Evolutionary conservation across 1,140 invertebrate genomes (phyloP).

Genomic region (Samia ricini): DNA sequence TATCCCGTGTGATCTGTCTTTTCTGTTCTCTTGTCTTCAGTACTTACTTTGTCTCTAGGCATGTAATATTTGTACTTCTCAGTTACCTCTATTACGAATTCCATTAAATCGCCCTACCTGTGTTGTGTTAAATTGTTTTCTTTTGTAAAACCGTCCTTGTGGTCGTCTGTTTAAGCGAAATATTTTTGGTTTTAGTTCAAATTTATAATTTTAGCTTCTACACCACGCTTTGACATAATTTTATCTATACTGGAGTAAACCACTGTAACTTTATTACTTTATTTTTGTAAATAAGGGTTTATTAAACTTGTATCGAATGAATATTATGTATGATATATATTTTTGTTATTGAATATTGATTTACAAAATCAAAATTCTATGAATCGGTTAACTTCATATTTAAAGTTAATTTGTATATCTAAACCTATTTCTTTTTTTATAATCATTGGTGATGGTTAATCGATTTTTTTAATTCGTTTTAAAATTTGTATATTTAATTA

Average conservation of each 20-base stretch:
- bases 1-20: conserved; percentile 38
- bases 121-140: conserved; percentile 11
- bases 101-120: conserved; percentile 16
- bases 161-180: conserved; percentile 5
- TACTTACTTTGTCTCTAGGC: conserved; percentile 36
- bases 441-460: conserved; percentile 17
- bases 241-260: background rate
- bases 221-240: conserved; percentile 16
- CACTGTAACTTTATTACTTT: background rate
- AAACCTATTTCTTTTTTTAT: background rate
- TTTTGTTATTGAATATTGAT: background rate
- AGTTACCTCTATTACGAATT: conserved; percentile 30
- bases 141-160: conserved; percentile 16
- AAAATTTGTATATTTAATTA: background rate
- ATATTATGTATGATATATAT: background rate
- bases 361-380: background rate
- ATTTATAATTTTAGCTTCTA: conserved; percentile 18
- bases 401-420: background rate
- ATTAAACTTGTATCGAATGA: background rate
- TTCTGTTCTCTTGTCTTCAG: conserved; percentile 30
- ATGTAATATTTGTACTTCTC: conserved; percentile 39
- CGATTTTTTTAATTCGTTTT: conserved; percentile 10
- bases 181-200: conserved; percentile 11
- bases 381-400: conserved; percentile 10
- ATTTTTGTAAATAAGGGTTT: background rate